Evolutionary conservation across 2,797 vertebrate genomes (phyloP).

Genomic region (Tarsius wallacei): DNA sequence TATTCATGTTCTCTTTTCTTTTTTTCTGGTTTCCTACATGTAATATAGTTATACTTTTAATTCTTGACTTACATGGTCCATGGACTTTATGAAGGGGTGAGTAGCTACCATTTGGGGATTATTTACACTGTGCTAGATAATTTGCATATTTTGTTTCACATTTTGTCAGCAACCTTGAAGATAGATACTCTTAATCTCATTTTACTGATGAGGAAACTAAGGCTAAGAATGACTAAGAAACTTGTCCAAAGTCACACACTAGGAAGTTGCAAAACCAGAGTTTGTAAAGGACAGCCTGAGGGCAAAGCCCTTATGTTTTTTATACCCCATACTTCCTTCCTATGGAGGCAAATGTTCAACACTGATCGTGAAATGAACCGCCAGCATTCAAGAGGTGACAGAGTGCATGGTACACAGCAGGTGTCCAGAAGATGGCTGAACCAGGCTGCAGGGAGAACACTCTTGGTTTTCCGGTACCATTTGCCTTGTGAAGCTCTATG

Average conservation of each 20-base stretch:
- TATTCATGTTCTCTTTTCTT: constrained; percentile 54
- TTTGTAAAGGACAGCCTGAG: neutral
- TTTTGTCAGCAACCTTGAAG: constrained; percentile 65
- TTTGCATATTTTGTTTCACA: constrained; percentile 49
- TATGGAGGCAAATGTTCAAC: neutral
- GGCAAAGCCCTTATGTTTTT: neutral
- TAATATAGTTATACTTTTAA: constrained; percentile 58
- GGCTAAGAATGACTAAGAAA: constrained; percentile 73
- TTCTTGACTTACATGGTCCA: constrained; percentile 57
- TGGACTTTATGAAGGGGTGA: neutral
- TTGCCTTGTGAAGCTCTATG: neutral
- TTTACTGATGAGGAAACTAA: constrained; percentile 59
- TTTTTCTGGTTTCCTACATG: constrained; percentile 64
- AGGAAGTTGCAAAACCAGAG: constrained; percentile 43
- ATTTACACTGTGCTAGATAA: neutral
- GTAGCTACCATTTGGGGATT: constrained; percentile 39
- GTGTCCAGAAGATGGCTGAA: neutral
- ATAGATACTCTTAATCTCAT: neutral
- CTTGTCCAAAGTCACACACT: neutral
- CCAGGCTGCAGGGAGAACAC: neutral
- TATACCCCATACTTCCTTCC: neutral
- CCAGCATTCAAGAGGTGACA: neutral
- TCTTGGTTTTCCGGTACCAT: neutral
- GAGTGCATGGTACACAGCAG: neutral
- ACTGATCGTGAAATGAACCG: neutral